phyloP scores from a whole-genome alignment of 2,113 vertebrate genomes.

The Epinephelus moara region DNA sequence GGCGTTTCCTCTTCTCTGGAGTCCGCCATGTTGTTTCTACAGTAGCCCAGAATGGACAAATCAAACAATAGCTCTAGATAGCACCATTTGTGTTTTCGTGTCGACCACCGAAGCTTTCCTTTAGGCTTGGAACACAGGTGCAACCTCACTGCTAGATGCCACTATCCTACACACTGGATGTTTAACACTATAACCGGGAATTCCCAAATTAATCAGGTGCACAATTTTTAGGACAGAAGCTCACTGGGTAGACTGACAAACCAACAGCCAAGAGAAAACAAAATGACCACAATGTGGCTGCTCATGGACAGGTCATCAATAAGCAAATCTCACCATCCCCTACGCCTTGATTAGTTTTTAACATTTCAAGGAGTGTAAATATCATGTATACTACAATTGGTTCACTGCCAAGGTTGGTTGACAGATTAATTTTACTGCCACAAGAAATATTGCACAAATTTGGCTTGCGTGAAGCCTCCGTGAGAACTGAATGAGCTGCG shows the following conservation, averaged over 20 bases:
- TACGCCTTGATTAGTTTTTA: neutral
- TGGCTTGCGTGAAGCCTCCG: conserved; percentile 13
- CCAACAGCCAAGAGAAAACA: neutral
- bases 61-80: too few species aligned
- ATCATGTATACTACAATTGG: neutral
- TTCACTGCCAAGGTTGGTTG: neutral
- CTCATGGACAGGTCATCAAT: neutral
- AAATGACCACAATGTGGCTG: neutral
- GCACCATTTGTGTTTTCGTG: too few species aligned
- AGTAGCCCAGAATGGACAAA: too few species aligned
- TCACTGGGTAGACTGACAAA: neutral
- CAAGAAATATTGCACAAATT: conserved; percentile 3
- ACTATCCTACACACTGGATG: too few species aligned
- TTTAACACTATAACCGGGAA: neutral
- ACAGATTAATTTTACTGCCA: conserved; percentile 14
- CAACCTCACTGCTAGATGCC: too few species aligned
- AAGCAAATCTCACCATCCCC: neutral
- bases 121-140: too few species aligned
- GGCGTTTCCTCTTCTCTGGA: too few species aligned
- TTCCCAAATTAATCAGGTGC: neutral
- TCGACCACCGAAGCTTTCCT: too few species aligned
- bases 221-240: neutral
- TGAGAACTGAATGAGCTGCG: conserved; percentile 25
- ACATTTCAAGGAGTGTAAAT: conserved; percentile 1
- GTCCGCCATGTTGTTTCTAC: too few species aligned